Evolutionary conservation across 2,113 vertebrate genomes (phyloP).

Genomic region (Suncus etruscus): DNA sequence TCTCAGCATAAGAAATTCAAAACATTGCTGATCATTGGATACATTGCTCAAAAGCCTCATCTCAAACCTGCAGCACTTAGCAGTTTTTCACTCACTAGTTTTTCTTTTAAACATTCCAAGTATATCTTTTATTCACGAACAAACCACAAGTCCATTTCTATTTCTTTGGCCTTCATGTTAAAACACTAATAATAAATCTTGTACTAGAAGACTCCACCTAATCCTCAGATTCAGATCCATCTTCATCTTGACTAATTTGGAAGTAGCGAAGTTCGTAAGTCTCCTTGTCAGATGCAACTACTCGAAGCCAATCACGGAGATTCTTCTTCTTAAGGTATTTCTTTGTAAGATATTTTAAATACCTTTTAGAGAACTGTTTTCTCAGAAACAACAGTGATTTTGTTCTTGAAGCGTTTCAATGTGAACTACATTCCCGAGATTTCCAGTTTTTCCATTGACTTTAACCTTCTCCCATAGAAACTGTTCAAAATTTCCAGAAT

Average conservation of each 20-base stretch:
- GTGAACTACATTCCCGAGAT: too few species aligned
- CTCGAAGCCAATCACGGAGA: conserved; percentile 97
- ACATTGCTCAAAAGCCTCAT: neutral
- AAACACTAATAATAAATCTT: too few species aligned
- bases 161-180: conserved; percentile 26
- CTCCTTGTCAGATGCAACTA: conserved; percentile 96
- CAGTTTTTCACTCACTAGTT: neutral
- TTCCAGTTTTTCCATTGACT: too few species aligned
- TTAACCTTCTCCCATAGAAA: too few species aligned
- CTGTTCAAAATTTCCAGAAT: too few species aligned
- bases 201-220: conserved; percentile 68
- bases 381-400: too few species aligned
- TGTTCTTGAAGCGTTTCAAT: too few species aligned
- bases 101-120: neutral
- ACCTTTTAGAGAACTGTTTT: too few species aligned
- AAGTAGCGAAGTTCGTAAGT: conserved; percentile 98
- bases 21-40: neutral
- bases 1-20: conserved; percentile 28
- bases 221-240: conserved; percentile 94
- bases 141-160: conserved; percentile 78
- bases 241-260: conserved; percentile 98
- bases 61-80: conserved; percentile 40
- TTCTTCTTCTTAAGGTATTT: conserved; percentile 99
- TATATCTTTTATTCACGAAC: conserved; percentile 83
- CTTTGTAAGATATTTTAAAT: conserved; percentile 98